These are phyloP conservation scores for Sebastes miniatus DNA, from an alignment of 2,797 vertebrate genomes.

Conservation along the genomic window DNA sequence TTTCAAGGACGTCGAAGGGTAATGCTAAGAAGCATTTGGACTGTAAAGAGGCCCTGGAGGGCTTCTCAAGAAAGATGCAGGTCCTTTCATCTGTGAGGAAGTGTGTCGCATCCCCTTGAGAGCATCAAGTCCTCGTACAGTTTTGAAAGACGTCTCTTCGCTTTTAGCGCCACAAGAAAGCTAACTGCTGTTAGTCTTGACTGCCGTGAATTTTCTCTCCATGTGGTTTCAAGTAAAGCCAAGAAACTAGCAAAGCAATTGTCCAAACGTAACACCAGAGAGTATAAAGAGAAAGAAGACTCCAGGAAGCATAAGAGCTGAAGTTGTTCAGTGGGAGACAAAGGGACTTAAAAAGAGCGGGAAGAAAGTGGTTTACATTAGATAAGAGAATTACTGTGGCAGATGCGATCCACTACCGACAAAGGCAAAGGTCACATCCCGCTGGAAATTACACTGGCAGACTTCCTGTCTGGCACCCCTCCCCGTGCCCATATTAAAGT, in stretches of 20 bases:
- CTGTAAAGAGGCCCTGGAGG: conserved; percentile 32
- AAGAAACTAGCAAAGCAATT: background rate
- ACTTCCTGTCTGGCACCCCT: conserved; percentile 58
- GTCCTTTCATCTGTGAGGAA: conserved; percentile 47
- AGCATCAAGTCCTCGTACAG: conserved; percentile 10
- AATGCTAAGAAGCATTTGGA: conserved; percentile 21
- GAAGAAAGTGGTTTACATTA: conserved; percentile 21
- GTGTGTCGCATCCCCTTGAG: conserved; percentile 23
- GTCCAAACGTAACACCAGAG: background rate
- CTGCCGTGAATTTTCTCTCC: background rate
- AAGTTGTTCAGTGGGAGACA: background rate
- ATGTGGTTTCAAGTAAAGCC: conserved; percentile 8
- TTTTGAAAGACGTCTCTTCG: conserved; percentile 28
- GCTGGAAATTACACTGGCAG: conserved; percentile 72
- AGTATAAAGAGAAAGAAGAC: background rate
- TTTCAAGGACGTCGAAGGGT: conserved; percentile 41
- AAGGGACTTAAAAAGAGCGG: conserved; percentile 4
- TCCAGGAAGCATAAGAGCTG: background rate
- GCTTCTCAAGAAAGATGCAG: conserved; percentile 34
- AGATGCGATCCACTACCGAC: conserved; percentile 38
- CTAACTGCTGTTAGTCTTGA: conserved; percentile 1
- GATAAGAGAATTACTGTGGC: conserved; percentile 48
- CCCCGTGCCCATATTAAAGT: conserved; percentile 61
- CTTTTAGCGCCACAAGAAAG: conserved; percentile 19
- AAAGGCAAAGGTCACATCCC: conserved; percentile 60